Evolutionary conservation across 37 sponge, comb jelly and placozoan species (phyloP), one percentile per base, ranked within the genome.

Genomic region (Geodia barretti): DNA sequence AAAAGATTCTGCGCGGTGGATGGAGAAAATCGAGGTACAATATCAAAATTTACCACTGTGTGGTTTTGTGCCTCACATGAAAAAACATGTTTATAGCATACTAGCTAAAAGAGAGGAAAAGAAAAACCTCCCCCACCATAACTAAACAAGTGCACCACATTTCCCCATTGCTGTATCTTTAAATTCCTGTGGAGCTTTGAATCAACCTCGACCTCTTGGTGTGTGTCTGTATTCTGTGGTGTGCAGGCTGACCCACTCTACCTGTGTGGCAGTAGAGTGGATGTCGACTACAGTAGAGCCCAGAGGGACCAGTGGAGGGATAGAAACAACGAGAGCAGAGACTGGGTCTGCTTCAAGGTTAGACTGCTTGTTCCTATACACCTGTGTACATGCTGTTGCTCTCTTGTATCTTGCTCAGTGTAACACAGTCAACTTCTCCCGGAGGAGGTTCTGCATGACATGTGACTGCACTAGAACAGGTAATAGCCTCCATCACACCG

Each of bases 261-360:
- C 26, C 23, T 87, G 62, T 60, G 60, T 20, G 90, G 81, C 26
- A 35, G 70, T 30, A 39, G 19, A 26, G 86, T 90, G 63, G 41
- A 75, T 39, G 28, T 90, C 26, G 86, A 84, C 47, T 85, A 81
- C 76, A 84, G 90, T 63, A 65, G 82, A 80, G 63, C 79, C 80
- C n/a, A 59, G 36, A 23, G 26, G 23, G 62, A 79, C 42, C 39
- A 38, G 37, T 26, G 43, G 21, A 68, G 68, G 33, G 39, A 40
- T 2, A 25, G 80, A 35, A 68, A 65, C 19, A 62, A 84, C 23
- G 40, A 47, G 17, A 54, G 72, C 14, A 43, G 73, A 4, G 85
- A 84, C 64, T 89, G 90, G 90, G 76, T 36, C 61, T 90, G 90
- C 65, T 90, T 90, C 70, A 90, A 90, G 86, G 90, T 90, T 59